Evolutionary conservation across 2,113 vertebrate species (phyloP), one percentile per base, ranked within the genome.

Genomic region (Gavialis gangeticus): DNA sequence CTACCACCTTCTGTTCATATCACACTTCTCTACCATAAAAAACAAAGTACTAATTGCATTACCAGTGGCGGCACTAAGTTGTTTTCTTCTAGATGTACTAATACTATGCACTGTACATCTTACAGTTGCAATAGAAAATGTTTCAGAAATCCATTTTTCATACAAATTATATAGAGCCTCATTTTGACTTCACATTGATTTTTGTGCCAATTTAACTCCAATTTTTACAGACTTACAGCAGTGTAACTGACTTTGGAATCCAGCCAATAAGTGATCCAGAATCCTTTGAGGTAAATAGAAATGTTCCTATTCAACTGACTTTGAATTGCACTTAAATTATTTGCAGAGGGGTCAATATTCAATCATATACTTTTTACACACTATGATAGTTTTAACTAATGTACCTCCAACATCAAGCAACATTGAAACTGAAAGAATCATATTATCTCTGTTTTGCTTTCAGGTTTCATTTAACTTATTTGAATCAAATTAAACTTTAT

Each of bases 61-160:
- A 13, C 27, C 60, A 63, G 57, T 27, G 62, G 73, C 85, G 54
- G 2, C 6, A 66, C 83, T 88, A 37, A 37, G 37, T 46, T 46
- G 46, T 7, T 83, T 5, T 79, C 12, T 71, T 79, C 56, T 34
- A n/a, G 25, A 37, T 25, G 13, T 15, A 21, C 66, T 88, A 63
- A 73, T 73, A 80, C 0, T 0, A 37, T 4, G 37, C 25, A 16
- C 1, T 71, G 10, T 27, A 37, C 2, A 19, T 77, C 73, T 62
- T 1, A 0, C 55, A 30, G 18, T 57, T 83, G 18, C 54, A 25
- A 24, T 37, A 10, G 27, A 77, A 80, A 92, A 30, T 66, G 55
- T 4, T 30, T n/a, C 54, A 76, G 75, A 69, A 10, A 92, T 62
- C 27, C 2, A 2, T 34, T 71, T 76, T 73, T 22, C 17, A 83